Evolutionary conservation across 2,888 invertebrate species (phyloP).

Genomic region (Melipona beecheii): DNA sequence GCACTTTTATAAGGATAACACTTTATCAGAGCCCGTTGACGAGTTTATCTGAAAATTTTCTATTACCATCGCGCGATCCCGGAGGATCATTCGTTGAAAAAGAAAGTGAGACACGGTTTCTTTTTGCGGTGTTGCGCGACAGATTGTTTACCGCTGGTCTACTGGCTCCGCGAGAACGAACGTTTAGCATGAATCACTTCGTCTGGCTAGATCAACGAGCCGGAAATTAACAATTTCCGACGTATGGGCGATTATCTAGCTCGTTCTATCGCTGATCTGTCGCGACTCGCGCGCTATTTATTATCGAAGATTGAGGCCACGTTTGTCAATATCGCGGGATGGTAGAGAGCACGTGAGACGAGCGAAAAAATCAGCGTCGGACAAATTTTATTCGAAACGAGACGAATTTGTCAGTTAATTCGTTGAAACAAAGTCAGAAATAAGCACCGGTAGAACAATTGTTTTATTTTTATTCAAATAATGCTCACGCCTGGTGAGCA

Average conservation of each 20-base stretch:
- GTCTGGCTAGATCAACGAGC: neutral
- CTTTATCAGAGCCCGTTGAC: conserved; percentile 45
- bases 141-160: neutral
- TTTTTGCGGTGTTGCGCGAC: conserved; percentile 7
- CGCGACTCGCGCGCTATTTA: too few relatives aligned
- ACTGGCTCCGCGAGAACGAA: neutral
- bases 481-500: too few relatives aligned
- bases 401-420: too few relatives aligned
- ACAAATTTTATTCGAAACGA: too few relatives aligned
- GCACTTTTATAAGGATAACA: conserved; percentile 51
- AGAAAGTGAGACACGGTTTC: conserved; percentile 10
- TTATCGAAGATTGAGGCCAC: too few relatives aligned
- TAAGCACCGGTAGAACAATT: too few relatives aligned
- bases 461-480: too few relatives aligned
- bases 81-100: too few relatives aligned
- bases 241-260: neutral
- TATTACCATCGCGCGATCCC: neutral
- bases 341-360: too few relatives aligned
- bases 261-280: neutral
- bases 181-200: neutral
- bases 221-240: neutral
- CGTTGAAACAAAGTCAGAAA: too few relatives aligned
- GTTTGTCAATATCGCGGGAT: neutral
- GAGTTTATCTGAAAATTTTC: conserved; percentile 40
- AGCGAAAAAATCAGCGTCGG: too few relatives aligned